Base-by-base conservation (phyloP, 2,113 vertebrate genomes). In the Pimephales promelas region DNA sequence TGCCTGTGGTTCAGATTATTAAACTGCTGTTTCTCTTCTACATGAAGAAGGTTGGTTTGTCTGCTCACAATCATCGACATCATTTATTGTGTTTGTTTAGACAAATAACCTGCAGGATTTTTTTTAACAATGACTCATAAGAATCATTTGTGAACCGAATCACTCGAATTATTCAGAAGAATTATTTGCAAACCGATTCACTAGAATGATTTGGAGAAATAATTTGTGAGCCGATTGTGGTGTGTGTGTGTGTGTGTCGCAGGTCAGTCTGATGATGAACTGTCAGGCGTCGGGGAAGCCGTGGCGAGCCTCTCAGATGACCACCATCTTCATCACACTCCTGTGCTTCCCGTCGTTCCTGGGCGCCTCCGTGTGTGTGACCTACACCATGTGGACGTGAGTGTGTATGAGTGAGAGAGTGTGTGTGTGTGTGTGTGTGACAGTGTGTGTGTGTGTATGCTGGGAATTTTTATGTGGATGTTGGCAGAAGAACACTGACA, bases 291-390 rank as follows among this genome's bases (percentile, higher is more conserved):
- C 98, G 11, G 94, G 95, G 77, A 95, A 94, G 87, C 96, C 95
- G 0, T 99, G 98, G 96, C 93, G 95, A 62, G 96, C 96, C 0
- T 97, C 95, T 9, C 96, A 91, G 87, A 99, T 99, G 98, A 96
- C 90, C 88, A 98, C 96, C 0, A 16, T 96, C 84, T 99, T 99
- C 92, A 93, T 97, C 90, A 95, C 95, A 0, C 94, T 99, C 26
- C 95, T 99, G 59, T 99, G 95, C 89, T 97, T 97, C 91, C 98
- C 98, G 0, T 95, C 94, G n/a, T 99, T 99, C 92, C 92, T 99
- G 71, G 95, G 97, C 0, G 92, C 96, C 0, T 94, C 96, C 0
- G 3, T 98, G 56, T 97, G 96, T 88, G 92, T 97, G 85, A 96
- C 95, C 40, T 97, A 95, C 84, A 96, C 95, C 62, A 90, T 98